phyloP scores from a whole-genome alignment of 1,140 invertebrate species.

The Achroia grisella region DNA sequence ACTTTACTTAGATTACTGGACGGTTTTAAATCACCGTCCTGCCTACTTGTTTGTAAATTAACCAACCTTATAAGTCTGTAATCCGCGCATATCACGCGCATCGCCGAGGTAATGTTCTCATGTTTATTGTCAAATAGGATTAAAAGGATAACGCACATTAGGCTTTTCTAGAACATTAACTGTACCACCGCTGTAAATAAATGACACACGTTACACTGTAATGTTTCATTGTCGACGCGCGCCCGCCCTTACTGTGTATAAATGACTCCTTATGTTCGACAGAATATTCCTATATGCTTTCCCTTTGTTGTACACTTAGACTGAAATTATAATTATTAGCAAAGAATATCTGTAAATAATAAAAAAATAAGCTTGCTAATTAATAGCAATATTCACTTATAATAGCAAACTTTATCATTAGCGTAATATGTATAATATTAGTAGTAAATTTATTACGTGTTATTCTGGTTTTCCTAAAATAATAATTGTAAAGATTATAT shows the following conservation, averaged over 20 bases:
- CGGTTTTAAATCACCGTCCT: background rate
- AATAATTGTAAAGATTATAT: too few relatives aligned
- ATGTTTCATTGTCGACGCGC: conserved; percentile 29
- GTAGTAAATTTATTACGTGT: too few relatives aligned
- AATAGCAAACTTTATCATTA: too few relatives aligned
- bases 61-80: conserved; percentile 18
- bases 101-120: conserved; percentile 13
- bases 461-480: too few relatives aligned
- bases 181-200: conserved; percentile 24
- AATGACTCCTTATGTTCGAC: conserved; percentile 12
- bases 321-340: too few relatives aligned
- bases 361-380: too few relatives aligned
- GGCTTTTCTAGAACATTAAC: conserved; percentile 39
- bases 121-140: conserved; percentile 44
- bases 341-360: too few relatives aligned
- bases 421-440: too few relatives aligned
- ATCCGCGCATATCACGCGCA: conserved; percentile 23
- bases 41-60: conserved; percentile 14
- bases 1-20: conserved; percentile 2
- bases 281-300: background rate
- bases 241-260: conserved; percentile 13
- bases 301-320: too few relatives aligned
- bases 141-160: conserved; percentile 39
- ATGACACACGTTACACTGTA: conserved; percentile 27
- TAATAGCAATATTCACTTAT: too few relatives aligned